Evolutionary conservation across 2,888 invertebrate species (phyloP).

Genomic region (Macaria notata): DNA sequence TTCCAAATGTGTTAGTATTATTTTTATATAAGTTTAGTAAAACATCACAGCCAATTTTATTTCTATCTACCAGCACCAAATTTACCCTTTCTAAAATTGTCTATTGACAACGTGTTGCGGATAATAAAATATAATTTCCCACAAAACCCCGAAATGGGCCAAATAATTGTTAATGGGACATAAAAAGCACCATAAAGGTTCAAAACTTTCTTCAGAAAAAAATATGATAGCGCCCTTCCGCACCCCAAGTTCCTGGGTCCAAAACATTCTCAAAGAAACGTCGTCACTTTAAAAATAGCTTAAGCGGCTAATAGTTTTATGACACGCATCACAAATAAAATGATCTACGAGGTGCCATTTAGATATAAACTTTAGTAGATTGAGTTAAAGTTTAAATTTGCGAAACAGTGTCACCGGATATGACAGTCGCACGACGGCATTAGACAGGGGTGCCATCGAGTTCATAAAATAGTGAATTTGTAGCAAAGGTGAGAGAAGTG

Average conservation of each 20-base stretch:
- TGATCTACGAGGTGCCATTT: constrained; percentile 19
- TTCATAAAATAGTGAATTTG: constrained; percentile 68
- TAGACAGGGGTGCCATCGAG: constrained; percentile 69
- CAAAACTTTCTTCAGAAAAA: constrained; percentile 55
- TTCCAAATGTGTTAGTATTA: no score
- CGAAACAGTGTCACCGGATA: constrained; percentile 46
- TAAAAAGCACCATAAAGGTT: constrained; percentile 64
- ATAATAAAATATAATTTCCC: constrained; percentile 71
- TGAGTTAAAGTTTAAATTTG: constrained; percentile 46
- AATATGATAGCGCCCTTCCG: constrained; percentile 66
- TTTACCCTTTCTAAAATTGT: constrained; percentile 31
- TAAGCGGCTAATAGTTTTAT: constrained; percentile 81
- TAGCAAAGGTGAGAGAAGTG: constrained; percentile 46
- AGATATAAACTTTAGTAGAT: constrained; percentile 45
- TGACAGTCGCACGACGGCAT: constrained; percentile 72
- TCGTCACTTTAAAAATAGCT: constrained; percentile 76
- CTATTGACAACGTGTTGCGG: constrained; percentile 66
- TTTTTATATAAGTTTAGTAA: no score
- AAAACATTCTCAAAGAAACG: constrained; percentile 62
- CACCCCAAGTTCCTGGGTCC: constrained; percentile 53
- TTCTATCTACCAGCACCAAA: no score
- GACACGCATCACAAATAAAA: constrained; percentile 74
- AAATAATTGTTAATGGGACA: constrained; percentile 72
- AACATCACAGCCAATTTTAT: no score
- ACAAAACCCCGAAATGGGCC: constrained; percentile 58